These are phyloP conservation scores for Glareola pratincola DNA, from an alignment of 2,113 vertebrate genomes.

Conservation along the genomic window DNA sequence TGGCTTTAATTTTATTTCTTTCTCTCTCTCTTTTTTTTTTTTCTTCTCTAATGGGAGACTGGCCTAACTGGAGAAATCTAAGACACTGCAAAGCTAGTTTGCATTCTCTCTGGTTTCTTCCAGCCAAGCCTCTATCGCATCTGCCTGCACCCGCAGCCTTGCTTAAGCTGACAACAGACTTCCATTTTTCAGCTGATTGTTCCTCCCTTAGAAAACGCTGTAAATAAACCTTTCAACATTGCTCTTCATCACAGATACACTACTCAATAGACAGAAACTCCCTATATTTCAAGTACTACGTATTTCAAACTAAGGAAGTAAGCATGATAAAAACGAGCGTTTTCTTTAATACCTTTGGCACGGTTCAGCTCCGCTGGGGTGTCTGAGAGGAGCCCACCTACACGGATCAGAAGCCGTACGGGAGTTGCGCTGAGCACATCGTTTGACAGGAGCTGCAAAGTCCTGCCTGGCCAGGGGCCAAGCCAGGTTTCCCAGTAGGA, in stretches of 20 bases:
- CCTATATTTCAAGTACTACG: neutral
- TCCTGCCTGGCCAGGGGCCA: neutral
- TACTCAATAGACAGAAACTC: neutral
- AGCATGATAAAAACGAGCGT: neutral
- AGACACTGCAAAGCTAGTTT: neutral
- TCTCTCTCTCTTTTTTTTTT: neutral
- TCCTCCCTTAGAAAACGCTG: neutral
- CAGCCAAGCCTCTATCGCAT: neutral
- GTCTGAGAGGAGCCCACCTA: constrained; percentile 41
- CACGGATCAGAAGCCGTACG: neutral
- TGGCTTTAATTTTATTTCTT: neutral
- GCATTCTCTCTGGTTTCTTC: neutral
- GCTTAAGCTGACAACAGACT: neutral
- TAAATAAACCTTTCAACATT: neutral
- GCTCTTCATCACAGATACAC: neutral
- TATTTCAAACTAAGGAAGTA: neutral
- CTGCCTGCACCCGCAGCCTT: neutral
- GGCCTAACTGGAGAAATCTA: neutral
- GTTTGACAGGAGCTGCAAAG: neutral
- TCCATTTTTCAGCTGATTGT: neutral
- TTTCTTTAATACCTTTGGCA: neutral
- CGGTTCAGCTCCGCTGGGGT: neutral
- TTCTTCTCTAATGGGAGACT: neutral
- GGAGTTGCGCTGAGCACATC: neutral
- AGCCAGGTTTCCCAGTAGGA: constrained; percentile 24